phyloP scores from a whole-genome alignment of 2,113 vertebrate genomes.

The Scomber colias region DNA sequence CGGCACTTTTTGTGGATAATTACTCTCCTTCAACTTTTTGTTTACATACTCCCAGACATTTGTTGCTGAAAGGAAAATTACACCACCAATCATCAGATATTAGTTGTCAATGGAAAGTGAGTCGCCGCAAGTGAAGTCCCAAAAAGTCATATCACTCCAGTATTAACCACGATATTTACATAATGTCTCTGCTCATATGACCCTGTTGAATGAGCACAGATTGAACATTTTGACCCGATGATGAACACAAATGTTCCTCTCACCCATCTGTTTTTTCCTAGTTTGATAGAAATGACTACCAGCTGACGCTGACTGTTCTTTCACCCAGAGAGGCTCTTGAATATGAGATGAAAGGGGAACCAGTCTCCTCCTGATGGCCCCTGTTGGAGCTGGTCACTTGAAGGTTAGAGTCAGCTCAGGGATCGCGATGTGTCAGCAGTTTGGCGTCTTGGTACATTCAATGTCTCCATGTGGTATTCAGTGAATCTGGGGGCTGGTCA shows the following conservation, averaged over 20 bases:
- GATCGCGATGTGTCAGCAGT: slow-evolving; percentile 56
- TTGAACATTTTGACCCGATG: not conserved
- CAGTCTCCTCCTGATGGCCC: slow-evolving; percentile 18
- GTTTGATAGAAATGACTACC: not conserved
- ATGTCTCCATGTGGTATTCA: slow-evolving; percentile 50
- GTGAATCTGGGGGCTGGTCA: slow-evolving; percentile 36
- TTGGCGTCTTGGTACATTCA: slow-evolving; percentile 50
- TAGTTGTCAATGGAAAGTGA: not conserved
- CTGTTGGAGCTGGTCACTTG: slow-evolving; percentile 57
- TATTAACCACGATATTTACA: not conserved
- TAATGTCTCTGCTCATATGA: not conserved
- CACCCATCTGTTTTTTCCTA: not conserved
- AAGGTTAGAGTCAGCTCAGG: slow-evolving; percentile 56
- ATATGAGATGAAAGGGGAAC: slow-evolving; percentile 45
- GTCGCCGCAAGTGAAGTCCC: too few species aligned
- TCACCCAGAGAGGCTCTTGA: not conserved
- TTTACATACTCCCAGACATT: slow-evolving; percentile 15
- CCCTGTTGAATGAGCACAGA: slow-evolving; percentile 5
- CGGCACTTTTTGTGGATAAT: too few species aligned
- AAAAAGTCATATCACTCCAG: not conserved
- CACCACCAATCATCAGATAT: not conserved
- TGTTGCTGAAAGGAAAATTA: not conserved
- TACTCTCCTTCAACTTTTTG: not conserved
- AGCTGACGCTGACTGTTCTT: not conserved
- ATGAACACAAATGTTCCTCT: not conserved